A percentile compares a stretch with the other conserved stretches of the same genome.
These are phyloP conservation scores for Sisor rabdophorus DNA, from an alignment of 2,113 vertebrate species.

Conservation along the genomic window DNA sequence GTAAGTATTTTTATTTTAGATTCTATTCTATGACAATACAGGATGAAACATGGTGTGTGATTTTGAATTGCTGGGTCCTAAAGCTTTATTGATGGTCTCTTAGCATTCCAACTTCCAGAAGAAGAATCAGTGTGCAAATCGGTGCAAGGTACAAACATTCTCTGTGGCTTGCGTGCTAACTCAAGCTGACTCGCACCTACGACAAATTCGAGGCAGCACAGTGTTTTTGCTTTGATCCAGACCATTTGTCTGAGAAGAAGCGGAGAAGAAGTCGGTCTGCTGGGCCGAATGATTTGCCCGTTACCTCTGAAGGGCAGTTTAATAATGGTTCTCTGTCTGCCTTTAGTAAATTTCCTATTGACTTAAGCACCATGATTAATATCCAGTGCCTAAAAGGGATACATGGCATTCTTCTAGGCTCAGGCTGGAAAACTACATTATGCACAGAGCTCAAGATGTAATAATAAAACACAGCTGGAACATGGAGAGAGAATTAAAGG, in stretches of 20 bases:
- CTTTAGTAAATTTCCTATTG: slow-evolving; percentile 44
- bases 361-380: slow-evolving; percentile 47
- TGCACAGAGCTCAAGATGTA: slow-evolving; percentile 15
- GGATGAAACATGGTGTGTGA: slow-evolving; percentile 1
- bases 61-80: background rate
- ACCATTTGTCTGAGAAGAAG: slow-evolving; percentile 36
- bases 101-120: slow-evolving; percentile 4
- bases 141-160: slow-evolving; percentile 13
- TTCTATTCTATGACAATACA: background rate
- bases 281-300: slow-evolving; percentile 35
- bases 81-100: slow-evolving; percentile 8
- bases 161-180: slow-evolving; percentile 39
- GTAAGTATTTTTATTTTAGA: no score
- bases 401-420: slow-evolving; percentile 14
- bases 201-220: slow-evolving; percentile 39
- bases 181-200: slow-evolving; percentile 47
- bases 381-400: slow-evolving; percentile 39
- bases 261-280: slow-evolving; percentile 22
- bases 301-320: slow-evolving; percentile 37
- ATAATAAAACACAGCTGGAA: slow-evolving; percentile 27
- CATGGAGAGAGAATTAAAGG: slow-evolving; percentile 27
- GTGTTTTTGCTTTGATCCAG: slow-evolving; percentile 41
- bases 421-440: slow-evolving; percentile 33
- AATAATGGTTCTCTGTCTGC: slow-evolving; percentile 49
- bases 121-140: slow-evolving; percentile 24